Base-by-base conservation (phyloP, 2,888 invertebrate species). In the Aporophyla nigra region DNA sequence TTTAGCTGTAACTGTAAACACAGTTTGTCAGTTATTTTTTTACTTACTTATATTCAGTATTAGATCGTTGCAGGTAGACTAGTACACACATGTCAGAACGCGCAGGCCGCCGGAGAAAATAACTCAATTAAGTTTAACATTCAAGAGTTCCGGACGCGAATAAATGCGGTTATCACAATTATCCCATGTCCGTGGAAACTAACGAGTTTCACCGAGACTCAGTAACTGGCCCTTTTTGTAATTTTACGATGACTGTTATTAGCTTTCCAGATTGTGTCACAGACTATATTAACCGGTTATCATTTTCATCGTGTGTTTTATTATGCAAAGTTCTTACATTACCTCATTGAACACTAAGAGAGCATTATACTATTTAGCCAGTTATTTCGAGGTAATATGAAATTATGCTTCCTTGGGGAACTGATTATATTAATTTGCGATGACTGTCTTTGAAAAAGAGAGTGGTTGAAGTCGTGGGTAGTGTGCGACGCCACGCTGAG, bases 91-190 rank as follows among this genome's bases (percentile, higher is more conserved):
- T 61, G 76, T 59, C 73, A 71, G 81, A 76, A 84, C 81, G 86
- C 76, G 87, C 78, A 87, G 79, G 90, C 87, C 87, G 88, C 87
- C 84, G 88, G 88, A 89, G 91, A 91, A 92, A 91, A 93, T 95
- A 95, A 96, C 93, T 94, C 91, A 92, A 95, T 96, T 95, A 94
- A 90, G 90, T 93, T 95, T 94, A 92, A 94, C 93, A 94, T 93
- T 90, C 93, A 91, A 91, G 92, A 92, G 91, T 92, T 91, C 88
- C 90, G 93, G 92, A 93, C 92, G 89, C 89, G 92, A 86, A 93
- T 93, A 92, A 95, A 95, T 93, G 94, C 87, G 94, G 94, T 95
- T 95, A 94, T 94, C 93, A 93, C 95, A 96, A 95, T 96, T 95
- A 95, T 94, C 91, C 91, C 87, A 88, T 92, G 91, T 91, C 91